Evolutionary conservation across 2,797 vertebrate genomes (phyloP), one percentile per base, ranked within the genome.

Genomic region (Xyrichtys novacula): DNA sequence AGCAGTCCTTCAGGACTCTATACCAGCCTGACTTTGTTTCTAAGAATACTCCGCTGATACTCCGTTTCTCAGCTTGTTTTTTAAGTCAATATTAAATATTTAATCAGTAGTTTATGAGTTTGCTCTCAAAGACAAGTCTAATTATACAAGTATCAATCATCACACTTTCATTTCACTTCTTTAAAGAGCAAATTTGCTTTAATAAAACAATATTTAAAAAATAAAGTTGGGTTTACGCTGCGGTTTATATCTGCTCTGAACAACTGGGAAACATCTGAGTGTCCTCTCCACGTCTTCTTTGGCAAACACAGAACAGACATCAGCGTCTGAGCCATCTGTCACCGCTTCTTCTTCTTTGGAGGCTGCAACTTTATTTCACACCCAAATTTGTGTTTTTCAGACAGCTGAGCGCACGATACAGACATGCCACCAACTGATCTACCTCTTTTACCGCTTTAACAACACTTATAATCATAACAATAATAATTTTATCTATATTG

Each of bases 101-200:
- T 58, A 38, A 59, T 43, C 0, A 19, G 22, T 19, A 22, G 31
- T 53, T 47, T 44, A 32, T 39, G 39, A 15, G n/a, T 22, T 22
- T 43, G 29, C 16, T 59, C 58, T 73, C 26, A 46, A 72, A 44
- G 20, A 32, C 11, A 47, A 63, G 46, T 31, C 17, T 46, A 46
- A 66, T 57, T 43, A 57, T 17, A 65, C 28, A n/a, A 19, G 34
- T 44, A 54, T 61, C 59, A 56, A 47, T 78, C 55, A 40, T 39
- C 7, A 48, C 19, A 25, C 16, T 76, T 71, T 48, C 5, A 56
- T 56, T 46, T 34, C 17, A 76, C 36, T 31, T 11, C 14, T 32
- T 44, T 39, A 19, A 66, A 49, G 42, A 16, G 9, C 53, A 59
- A 63, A 53, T 42, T 17, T 40, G 16, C 17, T 0, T 23, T 47